Evolutionary conservation across 2,797 vertebrate species (phyloP), one percentile per base, ranked within the genome.

Genomic region (Lacerta bilineata): DNA sequence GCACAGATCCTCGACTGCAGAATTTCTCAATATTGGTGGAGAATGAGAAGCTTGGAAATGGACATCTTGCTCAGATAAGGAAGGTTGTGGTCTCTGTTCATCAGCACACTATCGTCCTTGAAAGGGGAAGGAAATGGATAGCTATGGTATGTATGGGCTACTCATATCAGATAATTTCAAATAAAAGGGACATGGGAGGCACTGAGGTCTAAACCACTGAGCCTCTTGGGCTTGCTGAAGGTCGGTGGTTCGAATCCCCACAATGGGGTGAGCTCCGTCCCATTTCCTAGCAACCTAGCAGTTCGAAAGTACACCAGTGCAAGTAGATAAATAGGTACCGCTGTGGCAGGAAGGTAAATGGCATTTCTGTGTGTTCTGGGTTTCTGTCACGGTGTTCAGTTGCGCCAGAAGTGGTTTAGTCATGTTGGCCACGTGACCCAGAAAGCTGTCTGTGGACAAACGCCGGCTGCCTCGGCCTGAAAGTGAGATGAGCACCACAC

Each of bases 1-100:
- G 83, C 0, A 46, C 72, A 17, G 87, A 96, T 2, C 0, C 86
- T 0, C 96, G 92, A 4, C 89, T 96, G 0, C 94, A 92, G 68
- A 91, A 96, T 2, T 98, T 98, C 92, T 97, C 95, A 0, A 97
- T 98, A 88, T 97, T 95, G 0, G 97, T 98, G 10, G 91, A 94
- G 92, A 98, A 98, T 1, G 96, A 97, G 75, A 91, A 96, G 90
- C 3, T 61, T 78, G 96, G 96, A 91, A 97, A 93, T 92, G 96
- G 94, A 78, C 93, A 93, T 0, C 96, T 97, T 90, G 96, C 97
- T 90, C 97, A 95, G 85, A 97, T 97, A 33, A 97, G 82, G 89
- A 95, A 92, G 0, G 95, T 98, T 84, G 95, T 80, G 0, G 71
- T 98, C 68, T 86, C 94, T 2, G 95, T 97, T 55, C 96, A 97